Evolutionary conservation across 64 coral and sea anemone genomes (phyloP), one percentile per base, ranked within the genome.

Genomic region (Pocillopora damicornis): DNA sequence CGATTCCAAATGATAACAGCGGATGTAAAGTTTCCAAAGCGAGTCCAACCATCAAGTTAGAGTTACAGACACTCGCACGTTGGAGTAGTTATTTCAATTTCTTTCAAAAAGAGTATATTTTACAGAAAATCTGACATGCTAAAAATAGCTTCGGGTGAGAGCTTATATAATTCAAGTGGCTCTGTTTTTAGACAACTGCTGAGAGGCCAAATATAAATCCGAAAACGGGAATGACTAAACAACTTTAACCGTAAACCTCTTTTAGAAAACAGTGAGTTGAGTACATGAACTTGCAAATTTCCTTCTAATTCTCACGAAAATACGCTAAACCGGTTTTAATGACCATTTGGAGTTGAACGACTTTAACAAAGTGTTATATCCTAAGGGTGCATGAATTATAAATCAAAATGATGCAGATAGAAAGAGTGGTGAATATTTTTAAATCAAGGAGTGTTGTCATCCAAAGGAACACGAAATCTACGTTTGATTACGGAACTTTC

Each of bases 1-100:
- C 22, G 45, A 57, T 72, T 58, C 58, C 63, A 71, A 85, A 72
- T 72, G 37, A 37, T 63, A 18, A 72, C 37, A 85, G 58, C 81
- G 72, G 65, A 63, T 85, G 81, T 63, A 26, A 26, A 79, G 60
- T 6, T 79, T 79, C 59, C n/a, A 4, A 30, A 30, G 11, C 20
- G 67, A 26, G 11, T 71, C 25, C 1, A 20, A 11, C 18, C 17
- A 18, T 82, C 63, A 66, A 26, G 22, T 36, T 68, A 15, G 3
- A 63, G n/a, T 51, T 7, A 51, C 42, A 51, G 42, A 51, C 42
- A 51, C 42, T 51, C 42, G 42, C 42, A 51, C 42, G 42, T 51
- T 7, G 30, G 7, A 51, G 42, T 51, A 51, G 42, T 7, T 7
- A 51, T 51, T 51, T 51, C 42, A 51, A 51, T 4, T 7, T 4